Percentiles rank a stretch among this genome's conserved stretches.
Evolutionary conservation across 64 coral and sea anemone species (phyloP).

Genomic region (Trachythela sp.): DNA sequence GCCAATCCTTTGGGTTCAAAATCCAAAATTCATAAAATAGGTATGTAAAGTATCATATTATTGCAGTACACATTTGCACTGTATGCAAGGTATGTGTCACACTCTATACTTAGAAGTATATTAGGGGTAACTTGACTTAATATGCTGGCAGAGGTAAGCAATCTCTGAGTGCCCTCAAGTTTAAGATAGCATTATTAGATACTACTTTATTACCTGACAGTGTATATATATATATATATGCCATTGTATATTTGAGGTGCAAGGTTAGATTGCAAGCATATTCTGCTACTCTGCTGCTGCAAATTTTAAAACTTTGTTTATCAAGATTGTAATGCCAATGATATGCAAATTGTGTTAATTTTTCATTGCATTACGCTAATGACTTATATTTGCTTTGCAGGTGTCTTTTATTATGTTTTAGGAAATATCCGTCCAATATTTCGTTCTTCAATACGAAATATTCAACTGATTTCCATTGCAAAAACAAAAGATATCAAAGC

Average conservation of each 20-base stretch:
- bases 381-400: background rate
- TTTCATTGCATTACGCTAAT: background rate
- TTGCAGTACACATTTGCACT: no score
- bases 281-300: background rate
- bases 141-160: no score
- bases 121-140: no score
- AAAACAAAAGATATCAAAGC: conserved; percentile 12
- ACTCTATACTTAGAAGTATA: background rate
- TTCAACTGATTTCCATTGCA: conserved; percentile 6
- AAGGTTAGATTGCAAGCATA: background rate
- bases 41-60: background rate
- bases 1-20: conserved; percentile 21
- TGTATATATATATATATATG: no score
- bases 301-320: no score
- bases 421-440: conserved; percentile 4
- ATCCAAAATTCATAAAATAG: conserved; percentile 18
- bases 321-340: background rate
- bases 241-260: no score
- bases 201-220: no score
- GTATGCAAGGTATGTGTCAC: background rate
- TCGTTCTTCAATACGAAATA: background rate
- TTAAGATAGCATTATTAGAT: no score
- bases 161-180: no score
- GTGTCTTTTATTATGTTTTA: conserved; percentile 6
- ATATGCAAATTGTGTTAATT: background rate